Evolutionary conservation across 2,888 invertebrate species (phyloP).

Genomic region (Nebria salina): DNA sequence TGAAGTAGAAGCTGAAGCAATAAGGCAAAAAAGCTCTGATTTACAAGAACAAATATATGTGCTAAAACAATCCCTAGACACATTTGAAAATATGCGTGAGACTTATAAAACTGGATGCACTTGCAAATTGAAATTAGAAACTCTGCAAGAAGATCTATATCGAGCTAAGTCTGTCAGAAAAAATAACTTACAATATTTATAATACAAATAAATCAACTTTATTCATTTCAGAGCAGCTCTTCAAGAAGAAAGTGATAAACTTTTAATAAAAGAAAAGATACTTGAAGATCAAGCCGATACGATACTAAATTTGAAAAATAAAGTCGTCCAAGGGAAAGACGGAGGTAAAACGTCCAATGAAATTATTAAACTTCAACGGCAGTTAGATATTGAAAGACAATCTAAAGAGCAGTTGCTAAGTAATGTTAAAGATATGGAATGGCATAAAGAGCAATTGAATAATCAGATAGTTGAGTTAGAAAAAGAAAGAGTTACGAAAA

Average conservation of each 20-base stretch:
- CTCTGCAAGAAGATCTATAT: slow-evolving; percentile 18
- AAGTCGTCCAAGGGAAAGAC: slow-evolving; percentile 6
- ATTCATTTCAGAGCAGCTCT: slow-evolving; percentile 11
- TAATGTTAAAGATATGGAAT: slow-evolving; percentile 30
- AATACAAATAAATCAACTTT: background rate
- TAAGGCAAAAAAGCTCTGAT: background rate
- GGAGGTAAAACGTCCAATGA: background rate
- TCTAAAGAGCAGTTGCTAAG: slow-evolving; percentile 22
- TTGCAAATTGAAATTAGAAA: slow-evolving; percentile 4
- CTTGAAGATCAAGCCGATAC: slow-evolving; percentile 39
- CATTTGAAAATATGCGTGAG: slow-evolving; percentile 4
- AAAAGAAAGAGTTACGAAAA: background rate
- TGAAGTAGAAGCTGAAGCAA: slow-evolving; percentile 15
- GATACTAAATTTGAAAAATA: slow-evolving; percentile 28
- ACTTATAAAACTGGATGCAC: background rate
- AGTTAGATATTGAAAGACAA: slow-evolving; percentile 23
- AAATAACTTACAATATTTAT: background rate
- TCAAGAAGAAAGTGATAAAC: slow-evolving; percentile 35
- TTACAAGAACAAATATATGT: slow-evolving; percentile 31
- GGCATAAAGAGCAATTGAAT: slow-evolving; percentile 36
- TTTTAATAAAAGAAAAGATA: slow-evolving; percentile 40
- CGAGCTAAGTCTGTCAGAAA: slow-evolving; percentile 21
- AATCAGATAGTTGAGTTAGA: slow-evolving; percentile 25
- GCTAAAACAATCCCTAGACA: slow-evolving; percentile 9
- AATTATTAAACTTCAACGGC: slow-evolving; percentile 23